Evolutionary conservation across 2,113 vertebrate species (phyloP), one percentile per base, ranked within the genome.

Genomic region (Aplodontia rufa): DNA sequence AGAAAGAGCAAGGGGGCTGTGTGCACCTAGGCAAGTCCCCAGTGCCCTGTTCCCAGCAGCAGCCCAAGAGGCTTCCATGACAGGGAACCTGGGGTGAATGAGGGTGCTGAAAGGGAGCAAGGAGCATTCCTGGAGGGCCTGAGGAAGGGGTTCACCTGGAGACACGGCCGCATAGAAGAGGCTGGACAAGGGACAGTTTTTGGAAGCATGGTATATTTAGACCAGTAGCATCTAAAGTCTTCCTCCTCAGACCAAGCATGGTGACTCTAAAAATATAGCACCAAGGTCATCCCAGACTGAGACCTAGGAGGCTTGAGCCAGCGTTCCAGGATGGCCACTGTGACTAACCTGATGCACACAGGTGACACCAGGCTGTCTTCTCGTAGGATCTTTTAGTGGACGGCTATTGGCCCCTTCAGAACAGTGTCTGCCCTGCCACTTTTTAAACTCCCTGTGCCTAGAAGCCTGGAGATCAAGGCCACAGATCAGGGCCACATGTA

Each of bases 41-140:
- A 8, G 22, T 19, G n/a, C 49, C 12, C 12, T 4, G 28, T n/a
- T 86, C 40, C 72, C 51, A 71, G 42, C 28, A 82, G 30, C 24
- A 62, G 79, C 37, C 85, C 62, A 45, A 80, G 20, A 72, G 51
- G 30, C 72, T 88, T 60, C 75, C 16, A 3, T 1, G 5, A 37
- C 42, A 8, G 16, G 11, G 40, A 62, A 62, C 26, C 30, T 8
- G 42, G 69, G 13, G 6, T 45, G 47, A 13, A 42, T n/a, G 20
- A 8, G 53, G 47, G 8, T 32, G n/a, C 35, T 45, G 4, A 55
- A 32, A 53, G 5, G n/a, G 28, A 51, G 35, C 0, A 0, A 35
- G 45, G 47, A 42, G 2, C 10, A 14, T 55, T 45, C 17, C 71
- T 1, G 11, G 14, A 45, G 47, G 22, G 8, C 45, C 68, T n/a